phyloP scores from a whole-genome alignment of 64 coral and sea anemone genomes.

The Pocillopora damicornis region DNA sequence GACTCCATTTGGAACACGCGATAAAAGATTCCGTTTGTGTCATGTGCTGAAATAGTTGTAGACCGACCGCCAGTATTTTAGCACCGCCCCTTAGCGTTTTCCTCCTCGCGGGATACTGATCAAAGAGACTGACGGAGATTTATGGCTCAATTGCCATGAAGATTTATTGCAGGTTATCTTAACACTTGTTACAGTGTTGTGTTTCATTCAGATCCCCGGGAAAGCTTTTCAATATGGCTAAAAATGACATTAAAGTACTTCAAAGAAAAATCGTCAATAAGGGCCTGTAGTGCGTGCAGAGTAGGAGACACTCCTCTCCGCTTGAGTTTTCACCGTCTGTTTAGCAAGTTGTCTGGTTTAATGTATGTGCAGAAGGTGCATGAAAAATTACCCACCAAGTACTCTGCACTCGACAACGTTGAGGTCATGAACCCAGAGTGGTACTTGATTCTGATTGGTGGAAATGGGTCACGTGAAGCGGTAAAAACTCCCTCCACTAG shows the following conservation, averaged over 20 bases:
- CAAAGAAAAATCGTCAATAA: neutral
- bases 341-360: neutral
- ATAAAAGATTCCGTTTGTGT: conserved; percentile 30
- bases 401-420: neutral
- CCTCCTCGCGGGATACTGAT: neutral
- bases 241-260: neutral
- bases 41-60: conserved; percentile 29
- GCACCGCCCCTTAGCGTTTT: conserved; percentile 10
- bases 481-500: conserved; percentile 9
- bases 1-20: conserved; percentile 7
- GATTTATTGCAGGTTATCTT: conserved; percentile 40
- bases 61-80: neutral
- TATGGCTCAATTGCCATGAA: conserved; percentile 17
- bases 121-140: conserved; percentile 24
- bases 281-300: neutral
- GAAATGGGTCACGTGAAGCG: conserved; percentile 36
- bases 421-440: conserved; percentile 28
- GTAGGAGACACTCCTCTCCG: too few relatives aligned
- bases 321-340: neutral
- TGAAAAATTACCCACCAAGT: conserved; percentile 21
- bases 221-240: neutral
- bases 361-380: neutral
- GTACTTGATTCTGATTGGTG: conserved; percentile 2
- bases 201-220: neutral
- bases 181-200: conserved; percentile 16